Base-by-base conservation (phyloP, 2,888 invertebrate genomes). In the Pristionchus mayeri region DNA sequence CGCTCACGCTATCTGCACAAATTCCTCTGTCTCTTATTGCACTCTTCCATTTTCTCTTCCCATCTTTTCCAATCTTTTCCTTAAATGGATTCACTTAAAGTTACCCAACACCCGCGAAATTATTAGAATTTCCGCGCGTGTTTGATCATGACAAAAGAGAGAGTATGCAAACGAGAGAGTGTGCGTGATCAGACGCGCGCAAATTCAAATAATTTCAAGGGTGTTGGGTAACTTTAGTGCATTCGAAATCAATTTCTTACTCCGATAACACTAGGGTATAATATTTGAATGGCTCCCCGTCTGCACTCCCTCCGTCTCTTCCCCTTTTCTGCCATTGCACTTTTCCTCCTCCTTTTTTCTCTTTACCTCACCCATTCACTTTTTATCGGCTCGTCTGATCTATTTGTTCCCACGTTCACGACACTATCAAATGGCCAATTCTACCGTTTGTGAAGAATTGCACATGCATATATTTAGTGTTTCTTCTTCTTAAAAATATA, bases 1-100 rank as follows among this genome's bases (percentile, higher is more conserved):
- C 76, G 76, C 76, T 76, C 27, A 76, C 50, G 76, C 76, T 76
- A 76, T 76, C 76, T 76, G 76, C 76, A 76, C 76, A 48, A 27
- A 76, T 40, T 21, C 40, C 67, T 37, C 37, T 67, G 16, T 76
- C 44, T 27, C 27, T 9, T 50, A 16, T 13, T 30, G 7, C 67
- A 37, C 18, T 27, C 67, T 30, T 27, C 21, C 37, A 67, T 67
- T 67, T 6, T 24, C 30, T 37, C 34, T 67, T 13, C 3, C 27
- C 13, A 3, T 67, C 67, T 13, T 24, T 60, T 27, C n/a, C 21
- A 24, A 60, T 60, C 30, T 27, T 27, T 27, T 27, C 24, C 9
- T 13, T 7, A 7, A n/a, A n/a, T n/a, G n/a, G n/a, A n/a, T n/a
- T n/a, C n/a, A n/a, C n/a, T n/a, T n/a, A n/a, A n/a, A n/a, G n/a